These are phyloP conservation scores for Drosophila tanythrix DNA, from an alignment of 2,888 invertebrate genomes.

Conservation along the genomic window DNA sequence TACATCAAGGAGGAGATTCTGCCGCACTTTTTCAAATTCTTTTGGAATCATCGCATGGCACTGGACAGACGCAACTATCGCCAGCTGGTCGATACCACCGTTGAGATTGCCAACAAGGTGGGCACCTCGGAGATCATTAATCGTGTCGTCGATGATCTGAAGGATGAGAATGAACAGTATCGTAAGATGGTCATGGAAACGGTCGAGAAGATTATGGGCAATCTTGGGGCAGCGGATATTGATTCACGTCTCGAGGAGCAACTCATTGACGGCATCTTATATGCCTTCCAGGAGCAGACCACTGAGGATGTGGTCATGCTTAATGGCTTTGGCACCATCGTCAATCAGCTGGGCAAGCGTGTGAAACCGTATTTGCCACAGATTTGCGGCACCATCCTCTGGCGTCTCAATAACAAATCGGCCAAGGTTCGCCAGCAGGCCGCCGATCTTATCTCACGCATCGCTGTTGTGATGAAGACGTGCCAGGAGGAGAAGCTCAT, in stretches of 20 bases:
- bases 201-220: conserved; percentile 99
- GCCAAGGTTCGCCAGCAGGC: conserved; percentile 99
- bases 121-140: conserved; percentile 99
- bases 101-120: conserved; percentile 99
- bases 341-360: conserved; percentile 97
- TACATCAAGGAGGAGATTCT: conserved; percentile 99
- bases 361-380: conserved; percentile 99
- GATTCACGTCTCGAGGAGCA: conserved; percentile 99
- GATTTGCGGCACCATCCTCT: conserved; percentile 99
- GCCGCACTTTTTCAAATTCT: conserved; percentile 99
- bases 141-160: conserved; percentile 98
- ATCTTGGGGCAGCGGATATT: conserved; percentile 98
- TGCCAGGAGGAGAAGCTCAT: conserved; percentile 99
- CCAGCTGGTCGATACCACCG: conserved; percentile 99
- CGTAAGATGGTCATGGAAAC: conserved; percentile 99
- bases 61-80: conserved; percentile 98
- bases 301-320: conserved; percentile 99
- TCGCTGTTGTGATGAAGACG: conserved; percentile 99
- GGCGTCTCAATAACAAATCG: conserved; percentile 99
- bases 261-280: conserved; percentile 99
- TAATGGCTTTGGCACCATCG: conserved; percentile 99
- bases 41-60: conserved; percentile 99
- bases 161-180: conserved; percentile 99
- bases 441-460: conserved; percentile 98
- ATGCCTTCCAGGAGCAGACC: conserved; percentile 99